These are phyloP conservation scores for Pempheris klunzingeri DNA, from an alignment of 2,797 vertebrate genomes.

Conservation along the genomic window DNA sequence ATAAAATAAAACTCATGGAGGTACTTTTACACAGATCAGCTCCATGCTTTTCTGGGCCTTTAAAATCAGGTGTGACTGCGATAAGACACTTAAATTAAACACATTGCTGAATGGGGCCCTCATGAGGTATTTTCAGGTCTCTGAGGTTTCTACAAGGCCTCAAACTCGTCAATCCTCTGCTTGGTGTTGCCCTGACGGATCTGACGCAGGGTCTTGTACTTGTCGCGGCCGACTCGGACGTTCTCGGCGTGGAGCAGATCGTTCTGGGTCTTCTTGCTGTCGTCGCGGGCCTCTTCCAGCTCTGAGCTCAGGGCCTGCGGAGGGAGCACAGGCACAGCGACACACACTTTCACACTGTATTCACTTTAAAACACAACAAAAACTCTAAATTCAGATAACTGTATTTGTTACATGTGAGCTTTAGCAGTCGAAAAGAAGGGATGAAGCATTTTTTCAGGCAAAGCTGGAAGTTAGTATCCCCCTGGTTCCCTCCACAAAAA, in stretches of 20 bases:
- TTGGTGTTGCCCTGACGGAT: slow-evolving; percentile 98
- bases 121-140: slow-evolving; percentile 47
- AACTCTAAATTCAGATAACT: not conserved
- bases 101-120: slow-evolving; percentile 23
- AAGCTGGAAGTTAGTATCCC: too few relatives aligned
- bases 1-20: slow-evolving; percentile 33
- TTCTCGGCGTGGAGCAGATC: slow-evolving; percentile 94
- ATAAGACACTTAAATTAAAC: slow-evolving; percentile 34
- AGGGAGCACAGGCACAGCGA: not conserved
- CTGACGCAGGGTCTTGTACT: slow-evolving; percentile 98
- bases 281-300: slow-evolving; percentile 88
- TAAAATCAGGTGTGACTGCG: slow-evolving; percentile 23
- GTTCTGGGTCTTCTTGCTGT: slow-evolving; percentile 90
- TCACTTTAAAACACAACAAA: not conserved
- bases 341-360: not conserved
- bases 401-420: not conserved
- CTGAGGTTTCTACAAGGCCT: slow-evolving; percentile 89
- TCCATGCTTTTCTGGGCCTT: slow-evolving; percentile 26
- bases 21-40: slow-evolving; percentile 14
- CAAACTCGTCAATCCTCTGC: slow-evolving; percentile 98
- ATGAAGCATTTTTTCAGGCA: too few relatives aligned
- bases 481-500: too few relatives aligned
- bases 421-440: not conserved
- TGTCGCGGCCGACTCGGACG: slow-evolving; percentile 92
- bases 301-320: slow-evolving; percentile 92